Evolutionary conservation across 2,797 vertebrate species (phyloP).

Genomic region (Vespertilio murinus): DNA sequence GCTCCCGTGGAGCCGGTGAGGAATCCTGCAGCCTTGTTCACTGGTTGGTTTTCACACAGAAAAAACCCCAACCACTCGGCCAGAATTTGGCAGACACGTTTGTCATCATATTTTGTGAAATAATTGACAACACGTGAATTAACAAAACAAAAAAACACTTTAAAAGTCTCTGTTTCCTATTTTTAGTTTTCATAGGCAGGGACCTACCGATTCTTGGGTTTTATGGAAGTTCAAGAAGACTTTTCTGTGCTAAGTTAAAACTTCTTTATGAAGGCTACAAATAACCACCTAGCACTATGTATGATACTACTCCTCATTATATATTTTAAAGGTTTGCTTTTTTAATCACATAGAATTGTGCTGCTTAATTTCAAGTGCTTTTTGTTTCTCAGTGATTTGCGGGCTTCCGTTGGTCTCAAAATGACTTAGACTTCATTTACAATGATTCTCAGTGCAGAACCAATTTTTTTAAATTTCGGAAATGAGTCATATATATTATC

Average conservation of each 20-base stretch:
- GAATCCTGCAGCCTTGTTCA: slow-evolving; percentile 76
- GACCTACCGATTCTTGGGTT: neutral
- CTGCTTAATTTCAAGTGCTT: neutral
- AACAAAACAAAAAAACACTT: neutral
- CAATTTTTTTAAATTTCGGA: slow-evolving; percentile 25
- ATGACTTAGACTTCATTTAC: slow-evolving; percentile 46
- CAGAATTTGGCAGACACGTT: slow-evolving; percentile 49
- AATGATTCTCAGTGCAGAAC: neutral
- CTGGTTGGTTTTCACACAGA: slow-evolving; percentile 67
- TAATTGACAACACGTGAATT: neutral
- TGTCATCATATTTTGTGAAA: slow-evolving; percentile 1
- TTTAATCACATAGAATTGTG: slow-evolving; percentile 26
- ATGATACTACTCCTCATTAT: slow-evolving; percentile 23
- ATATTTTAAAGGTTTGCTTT: slow-evolving; percentile 50
- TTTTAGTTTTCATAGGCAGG: slow-evolving; percentile 27
- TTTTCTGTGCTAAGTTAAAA: neutral
- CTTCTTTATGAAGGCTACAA: slow-evolving; percentile 39
- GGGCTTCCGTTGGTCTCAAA: neutral
- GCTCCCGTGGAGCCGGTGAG: slow-evolving; percentile 81
- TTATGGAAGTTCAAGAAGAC: neutral
- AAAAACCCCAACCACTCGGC: slow-evolving; percentile 41
- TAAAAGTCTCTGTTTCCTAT: neutral
- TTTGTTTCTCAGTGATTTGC: neutral
- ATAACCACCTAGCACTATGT: slow-evolving; percentile 48
- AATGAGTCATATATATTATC: neutral